Percentiles rank a stretch among this genome's conserved stretches.
Conservation (phyloP, 2,113 vertebrate genomes). For the Neogobius melanostomus region DNA sequence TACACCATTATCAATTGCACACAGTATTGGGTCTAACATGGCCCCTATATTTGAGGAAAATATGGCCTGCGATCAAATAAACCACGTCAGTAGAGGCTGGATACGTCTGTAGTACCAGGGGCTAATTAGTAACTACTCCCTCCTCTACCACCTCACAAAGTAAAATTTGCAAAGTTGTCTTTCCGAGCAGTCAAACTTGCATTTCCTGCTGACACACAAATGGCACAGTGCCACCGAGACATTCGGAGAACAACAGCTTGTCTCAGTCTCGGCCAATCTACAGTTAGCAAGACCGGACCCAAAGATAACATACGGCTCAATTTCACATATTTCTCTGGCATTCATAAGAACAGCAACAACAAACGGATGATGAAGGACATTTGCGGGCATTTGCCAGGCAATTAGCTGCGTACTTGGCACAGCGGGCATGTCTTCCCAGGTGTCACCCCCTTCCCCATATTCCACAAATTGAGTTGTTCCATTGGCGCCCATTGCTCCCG, state of each 20-base stretch:
- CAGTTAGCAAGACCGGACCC: conserved; percentile 38
- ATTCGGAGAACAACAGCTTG: conserved; percentile 26
- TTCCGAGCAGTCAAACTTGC: conserved; percentile 23
- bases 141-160: background rate
- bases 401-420: conserved; percentile 73
- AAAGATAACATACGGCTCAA: conserved; percentile 50
- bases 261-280: conserved; percentile 38
- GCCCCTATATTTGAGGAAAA: too few relatives aligned
- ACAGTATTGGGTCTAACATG: too few relatives aligned
- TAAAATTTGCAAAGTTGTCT: background rate
- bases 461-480: conserved; percentile 72
- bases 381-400: conserved; percentile 61
- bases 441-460: conserved; percentile 57
- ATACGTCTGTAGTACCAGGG: too few relatives aligned
- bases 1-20: too few relatives aligned
- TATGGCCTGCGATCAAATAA: too few relatives aligned
- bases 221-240: conserved; percentile 27
- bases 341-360: conserved; percentile 44
- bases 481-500: conserved; percentile 62
- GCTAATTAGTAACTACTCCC: too few relatives aligned
- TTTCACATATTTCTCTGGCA: conserved; percentile 53
- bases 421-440: conserved; percentile 64
- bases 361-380: conserved; percentile 41
- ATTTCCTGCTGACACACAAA: conserved; percentile 19
- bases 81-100: too few relatives aligned